Conservation (phyloP, 2,888 invertebrate genomes). For the Epinotia demarniana region DNA sequence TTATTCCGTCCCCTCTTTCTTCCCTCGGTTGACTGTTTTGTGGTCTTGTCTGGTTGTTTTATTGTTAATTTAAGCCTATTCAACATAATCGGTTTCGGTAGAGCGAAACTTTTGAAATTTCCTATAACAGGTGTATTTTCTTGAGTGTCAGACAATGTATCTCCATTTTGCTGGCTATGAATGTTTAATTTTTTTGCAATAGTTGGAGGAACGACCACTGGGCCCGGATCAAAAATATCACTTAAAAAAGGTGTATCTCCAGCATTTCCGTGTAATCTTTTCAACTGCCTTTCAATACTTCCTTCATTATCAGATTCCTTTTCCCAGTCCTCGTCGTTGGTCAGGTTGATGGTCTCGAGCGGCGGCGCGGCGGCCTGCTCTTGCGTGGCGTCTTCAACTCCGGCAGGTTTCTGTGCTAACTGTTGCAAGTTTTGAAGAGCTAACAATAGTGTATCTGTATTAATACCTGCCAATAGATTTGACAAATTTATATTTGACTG, state of each 20-base stretch:
- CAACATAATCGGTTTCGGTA: slow-evolving; percentile 79
- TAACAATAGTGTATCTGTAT: slow-evolving; percentile 72
- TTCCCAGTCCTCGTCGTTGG: slow-evolving; percentile 80
- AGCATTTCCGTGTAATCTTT: slow-evolving; percentile 70
- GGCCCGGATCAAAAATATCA: slow-evolving; percentile 80
- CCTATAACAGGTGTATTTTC: slow-evolving; percentile 76
- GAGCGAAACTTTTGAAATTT: slow-evolving; percentile 81
- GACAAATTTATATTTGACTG: slow-evolving; percentile 64
- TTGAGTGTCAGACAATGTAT: slow-evolving; percentile 56
- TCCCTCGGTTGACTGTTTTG: slow-evolving; percentile 58
- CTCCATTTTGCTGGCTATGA: slow-evolving; percentile 61
- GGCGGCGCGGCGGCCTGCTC: slow-evolving; percentile 49
- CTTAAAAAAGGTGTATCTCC: slow-evolving; percentile 78
- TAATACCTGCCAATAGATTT: slow-evolving; percentile 71
- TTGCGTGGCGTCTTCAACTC: slow-evolving; percentile 48
- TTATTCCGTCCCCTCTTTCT: slow-evolving; percentile 66
- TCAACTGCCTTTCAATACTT: slow-evolving; percentile 73
- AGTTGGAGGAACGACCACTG: slow-evolving; percentile 65
- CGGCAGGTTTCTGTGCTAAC: slow-evolving; percentile 58
- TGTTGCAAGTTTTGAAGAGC: slow-evolving; percentile 79
- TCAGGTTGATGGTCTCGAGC: slow-evolving; percentile 75
- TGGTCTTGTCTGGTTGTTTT: slow-evolving; percentile 67
- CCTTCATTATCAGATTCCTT: slow-evolving; percentile 72
- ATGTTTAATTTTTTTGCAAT: slow-evolving; percentile 68
- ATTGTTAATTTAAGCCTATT: slow-evolving; percentile 77